Percentiles rank a stretch among this genome's conserved stretches.
Conservation (phyloP, 2,113 vertebrate genomes). For the Psittacus erithacus region DNA sequence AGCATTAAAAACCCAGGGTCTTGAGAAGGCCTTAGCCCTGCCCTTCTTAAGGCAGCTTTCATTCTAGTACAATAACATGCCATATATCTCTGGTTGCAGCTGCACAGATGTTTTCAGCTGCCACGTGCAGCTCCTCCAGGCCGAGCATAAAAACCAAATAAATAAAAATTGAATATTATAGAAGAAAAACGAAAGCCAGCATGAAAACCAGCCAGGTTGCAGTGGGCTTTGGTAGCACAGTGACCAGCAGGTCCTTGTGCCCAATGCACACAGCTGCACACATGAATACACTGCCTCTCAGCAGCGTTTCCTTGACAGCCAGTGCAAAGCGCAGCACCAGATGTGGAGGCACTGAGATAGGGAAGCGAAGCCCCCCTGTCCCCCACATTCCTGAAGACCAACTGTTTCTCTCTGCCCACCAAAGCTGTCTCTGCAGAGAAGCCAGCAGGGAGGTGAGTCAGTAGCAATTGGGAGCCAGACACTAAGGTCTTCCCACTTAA, state of each 20-base stretch:
- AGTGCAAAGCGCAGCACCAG: accelerated
- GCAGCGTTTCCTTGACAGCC: accelerated
- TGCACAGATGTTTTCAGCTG: not conserved
- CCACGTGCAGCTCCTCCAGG: not conserved
- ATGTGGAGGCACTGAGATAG: not conserved
- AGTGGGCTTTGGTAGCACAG: accelerated
- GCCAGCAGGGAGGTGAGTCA: not conserved
- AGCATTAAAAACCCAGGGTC: not conserved
- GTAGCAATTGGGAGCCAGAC: not conserved
- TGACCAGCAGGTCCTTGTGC: not conserved
- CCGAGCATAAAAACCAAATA: not conserved
- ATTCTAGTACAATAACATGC: accelerated
- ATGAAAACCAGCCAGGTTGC: not conserved
- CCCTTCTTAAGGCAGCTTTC: not conserved
- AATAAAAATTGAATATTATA: too few relatives aligned
- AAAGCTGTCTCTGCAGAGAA: not conserved
- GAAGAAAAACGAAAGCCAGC: not conserved
- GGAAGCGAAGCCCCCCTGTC: accelerated
- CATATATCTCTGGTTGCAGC: not conserved
- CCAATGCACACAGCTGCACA: accelerated
- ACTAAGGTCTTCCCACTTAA: not conserved
- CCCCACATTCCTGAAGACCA: accelerated
- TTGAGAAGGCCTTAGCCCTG: accelerated
- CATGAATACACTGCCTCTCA: accelerated
- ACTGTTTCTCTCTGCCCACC: not conserved